Percentiles rank a stretch among this genome's conserved stretches.
These are phyloP conservation scores for Andricus grossulariae DNA, from an alignment of 1,140 invertebrate species.

Conservation along the genomic window DNA sequence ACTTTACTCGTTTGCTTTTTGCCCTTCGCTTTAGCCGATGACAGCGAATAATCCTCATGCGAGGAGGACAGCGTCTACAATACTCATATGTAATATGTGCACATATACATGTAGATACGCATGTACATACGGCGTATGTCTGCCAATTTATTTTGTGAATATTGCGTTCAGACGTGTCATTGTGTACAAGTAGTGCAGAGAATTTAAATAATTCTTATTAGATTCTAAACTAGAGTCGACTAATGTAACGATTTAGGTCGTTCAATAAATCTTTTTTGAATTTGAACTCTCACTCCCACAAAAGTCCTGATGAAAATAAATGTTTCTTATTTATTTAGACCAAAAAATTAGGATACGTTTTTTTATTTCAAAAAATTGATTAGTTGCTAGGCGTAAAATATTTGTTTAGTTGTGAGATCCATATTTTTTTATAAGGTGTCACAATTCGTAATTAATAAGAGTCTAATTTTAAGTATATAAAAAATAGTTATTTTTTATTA, in stretches of 20 bases:
- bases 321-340: background rate
- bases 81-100: conserved; percentile 18
- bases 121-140: conserved; percentile 5
- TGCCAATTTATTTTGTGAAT: conserved; percentile 48
- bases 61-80: background rate
- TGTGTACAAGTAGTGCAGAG: conserved; percentile 47
- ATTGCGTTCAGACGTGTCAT: conserved; percentile 48
- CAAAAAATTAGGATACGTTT: background rate
- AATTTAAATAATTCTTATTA: conserved; percentile 36
- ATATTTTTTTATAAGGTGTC: no score
- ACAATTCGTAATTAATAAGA: no score
- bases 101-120: conserved; percentile 1
- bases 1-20: background rate
- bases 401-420: no score
- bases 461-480: background rate
- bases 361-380: no score
- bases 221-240: background rate
- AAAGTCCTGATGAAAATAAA: background rate
- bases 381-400: no score
- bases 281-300: background rate
- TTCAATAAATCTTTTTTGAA: conserved; percentile 1
- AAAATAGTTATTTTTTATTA: background rate
- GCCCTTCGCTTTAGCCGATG: background rate
- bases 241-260: conserved; percentile 2
- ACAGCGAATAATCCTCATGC: background rate